Percentiles rank a stretch among this genome's conserved stretches.
phyloP scores from a whole-genome alignment of 2,797 vertebrate genomes.

The Uromys caudimaculatus region DNA sequence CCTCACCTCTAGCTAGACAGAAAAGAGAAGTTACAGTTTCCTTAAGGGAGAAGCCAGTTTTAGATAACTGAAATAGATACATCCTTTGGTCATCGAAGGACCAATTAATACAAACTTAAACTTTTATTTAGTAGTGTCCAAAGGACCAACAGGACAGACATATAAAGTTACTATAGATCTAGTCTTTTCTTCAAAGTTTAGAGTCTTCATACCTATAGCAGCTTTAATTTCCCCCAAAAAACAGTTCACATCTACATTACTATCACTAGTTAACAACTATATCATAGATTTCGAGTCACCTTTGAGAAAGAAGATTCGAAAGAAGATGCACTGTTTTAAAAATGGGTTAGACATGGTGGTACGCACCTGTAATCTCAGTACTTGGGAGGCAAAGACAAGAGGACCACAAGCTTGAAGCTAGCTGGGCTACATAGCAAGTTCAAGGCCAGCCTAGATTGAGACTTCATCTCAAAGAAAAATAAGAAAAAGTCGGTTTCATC shows the following conservation, averaged over 20 bases:
- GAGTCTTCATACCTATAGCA: neutral
- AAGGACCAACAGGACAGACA: neutral
- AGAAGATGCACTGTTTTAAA: neutral
- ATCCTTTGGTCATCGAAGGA: conserved; percentile 1
- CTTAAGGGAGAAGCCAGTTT: neutral
- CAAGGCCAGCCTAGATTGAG: neutral
- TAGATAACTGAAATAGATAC: neutral
- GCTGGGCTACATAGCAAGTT: neutral
- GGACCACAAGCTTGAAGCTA: neutral
- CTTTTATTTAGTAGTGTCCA: neutral
- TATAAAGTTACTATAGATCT: neutral
- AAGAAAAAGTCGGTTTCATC: neutral
- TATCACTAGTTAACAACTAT: neutral
- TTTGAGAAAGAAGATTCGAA: neutral
- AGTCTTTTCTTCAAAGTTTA: neutral
- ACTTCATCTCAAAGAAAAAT: neutral
- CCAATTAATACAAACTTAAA: conserved; percentile 15
- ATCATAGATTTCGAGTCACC: neutral
- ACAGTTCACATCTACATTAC: neutral
- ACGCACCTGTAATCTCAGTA: too few species aligned
- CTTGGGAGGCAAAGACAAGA: neutral
- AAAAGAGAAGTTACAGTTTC: neutral
- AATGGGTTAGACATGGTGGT: too few species aligned
- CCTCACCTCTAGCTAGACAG: neutral
- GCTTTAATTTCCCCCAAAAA: neutral